A percentile compares a stretch with the other conserved stretches of the same genome.
Evolutionary conservation across 1,140 invertebrate genomes (phyloP).

Genomic region (Procambarus clarkii): DNA sequence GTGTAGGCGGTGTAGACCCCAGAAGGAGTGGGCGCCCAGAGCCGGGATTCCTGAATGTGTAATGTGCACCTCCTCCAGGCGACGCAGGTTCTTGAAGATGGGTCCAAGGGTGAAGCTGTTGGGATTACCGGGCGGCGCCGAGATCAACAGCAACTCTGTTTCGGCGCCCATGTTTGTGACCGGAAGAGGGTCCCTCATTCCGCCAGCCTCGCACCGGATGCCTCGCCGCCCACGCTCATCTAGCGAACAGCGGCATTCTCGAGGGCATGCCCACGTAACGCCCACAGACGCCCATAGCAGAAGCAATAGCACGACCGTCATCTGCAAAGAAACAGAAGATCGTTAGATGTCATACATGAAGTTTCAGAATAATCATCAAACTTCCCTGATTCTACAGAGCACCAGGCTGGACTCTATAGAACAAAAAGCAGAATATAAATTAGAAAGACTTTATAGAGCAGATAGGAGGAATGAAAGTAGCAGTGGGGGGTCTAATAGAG

Average conservation of each 20-base stretch:
- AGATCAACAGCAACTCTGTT: conserved; percentile 83
- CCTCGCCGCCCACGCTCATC: conserved; percentile 74
- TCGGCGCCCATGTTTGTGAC: conserved; percentile 80
- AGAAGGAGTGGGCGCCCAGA: conserved; percentile 87
- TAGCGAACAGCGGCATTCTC: conserved; percentile 74
- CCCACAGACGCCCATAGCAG: conserved; percentile 25
- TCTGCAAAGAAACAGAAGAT: conserved; percentile 31
- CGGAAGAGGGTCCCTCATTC: conserved; percentile 80
- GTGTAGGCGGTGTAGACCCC: conserved; percentile 82
- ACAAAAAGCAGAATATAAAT: no score
- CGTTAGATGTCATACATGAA: neutral
- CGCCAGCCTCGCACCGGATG: conserved; percentile 79
- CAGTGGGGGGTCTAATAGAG: no score
- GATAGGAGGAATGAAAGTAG: no score
- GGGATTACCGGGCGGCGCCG: conserved; percentile 80
- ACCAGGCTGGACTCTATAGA: neutral
- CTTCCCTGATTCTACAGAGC: neutral
- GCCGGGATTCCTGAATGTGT: conserved; percentile 85
- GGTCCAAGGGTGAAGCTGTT: conserved; percentile 86
- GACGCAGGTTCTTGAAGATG: conserved; percentile 82
- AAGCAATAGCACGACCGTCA: conserved; percentile 29
- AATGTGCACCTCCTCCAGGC: conserved; percentile 85
- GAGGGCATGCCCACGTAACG: conserved; percentile 71
- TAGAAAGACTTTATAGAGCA: no score
- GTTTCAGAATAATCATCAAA: neutral